Base-by-base conservation (phyloP, 2,888 invertebrate genomes). In the Strigamia crassipes region DNA sequence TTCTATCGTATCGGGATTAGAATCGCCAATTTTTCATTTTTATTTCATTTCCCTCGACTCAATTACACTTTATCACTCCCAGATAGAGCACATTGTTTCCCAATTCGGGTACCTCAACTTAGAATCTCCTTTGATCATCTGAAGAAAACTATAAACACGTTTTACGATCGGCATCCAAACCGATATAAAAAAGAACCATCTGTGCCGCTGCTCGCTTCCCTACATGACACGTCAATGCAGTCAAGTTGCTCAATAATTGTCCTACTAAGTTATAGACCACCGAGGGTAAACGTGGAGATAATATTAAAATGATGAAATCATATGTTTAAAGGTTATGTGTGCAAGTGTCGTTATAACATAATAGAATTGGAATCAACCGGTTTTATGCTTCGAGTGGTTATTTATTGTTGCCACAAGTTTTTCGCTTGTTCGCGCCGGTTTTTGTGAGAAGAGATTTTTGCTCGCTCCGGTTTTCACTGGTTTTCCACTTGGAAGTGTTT, bases 91-190 rank as follows among this genome's bases (percentile, higher is more conserved):
- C 51, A 51, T n/a, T 51, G 51, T 34, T 51, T n/a, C 51, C 51
- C 51, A 51, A 51, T 51, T 51, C 15, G n/a, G n/a, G 51, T 51
- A 51, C 15, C 51, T n/a, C 15, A 51, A 51, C 15, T 3, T n/a
- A 51, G 15, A 51, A 51, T 51, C 51, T 51, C n/a, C 51, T 51
- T 51, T 51, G 51, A 51, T 51, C 51, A 51, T 51, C 51, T n/a
- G n/a, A 51, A 51, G 51, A 51, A 51, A 51, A 51, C 51, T 51
- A 51, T 51, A 51, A 51, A 51, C 51, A 51, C 51, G 51, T 51
- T 51, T 51, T 51, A 51, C 51, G 51, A 51, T 51, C 51, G 5
- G 51, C 51, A 51, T 51, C 51, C 51, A 34, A 51, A 51, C 51
- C 51, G 13, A 51, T n/a, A 51, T 51, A 34, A 51, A 51, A 51